A percentile compares a stretch with the other conserved stretches of the same genome.
Conservation (phyloP, 2,113 vertebrate genomes). For the Phaethon lepturus region DNA sequence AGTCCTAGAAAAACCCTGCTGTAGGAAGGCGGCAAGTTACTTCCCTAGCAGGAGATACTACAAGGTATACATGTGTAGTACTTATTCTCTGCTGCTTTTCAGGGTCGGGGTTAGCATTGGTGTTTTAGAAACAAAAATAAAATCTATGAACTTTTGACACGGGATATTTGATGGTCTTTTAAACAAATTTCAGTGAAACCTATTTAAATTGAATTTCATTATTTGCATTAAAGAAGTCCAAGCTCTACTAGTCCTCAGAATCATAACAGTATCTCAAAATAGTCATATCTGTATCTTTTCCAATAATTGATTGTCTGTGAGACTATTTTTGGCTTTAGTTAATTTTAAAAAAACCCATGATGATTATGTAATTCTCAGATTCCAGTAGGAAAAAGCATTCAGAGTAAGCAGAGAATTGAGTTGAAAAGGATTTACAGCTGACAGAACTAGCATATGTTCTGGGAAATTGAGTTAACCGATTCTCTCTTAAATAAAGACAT, state of each 20-base stretch:
- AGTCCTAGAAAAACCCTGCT: background rate
- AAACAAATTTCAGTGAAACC: background rate
- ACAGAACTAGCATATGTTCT: background rate
- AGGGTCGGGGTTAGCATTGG: fast-evolving
- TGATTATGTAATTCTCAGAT: background rate
- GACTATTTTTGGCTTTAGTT: background rate
- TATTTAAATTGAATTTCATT: background rate
- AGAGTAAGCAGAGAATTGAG: background rate
- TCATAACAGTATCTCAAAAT: background rate
- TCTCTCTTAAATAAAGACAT: background rate
- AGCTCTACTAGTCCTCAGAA: background rate
- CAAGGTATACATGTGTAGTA: background rate
- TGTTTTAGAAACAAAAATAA: background rate
- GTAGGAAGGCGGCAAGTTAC: background rate
- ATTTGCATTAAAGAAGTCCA: background rate
- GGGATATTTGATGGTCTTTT: background rate
- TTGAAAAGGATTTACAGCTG: background rate
- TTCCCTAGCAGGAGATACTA: background rate
- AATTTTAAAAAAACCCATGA: background rate
- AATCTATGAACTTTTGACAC: background rate
- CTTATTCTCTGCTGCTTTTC: background rate
- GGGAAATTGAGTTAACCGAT: background rate
- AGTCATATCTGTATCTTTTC: background rate
- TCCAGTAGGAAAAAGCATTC: background rate
- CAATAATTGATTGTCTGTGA: background rate